phyloP scores from a whole-genome alignment of 2,797 vertebrate species.

The Neopelma chrysocephalum region DNA sequence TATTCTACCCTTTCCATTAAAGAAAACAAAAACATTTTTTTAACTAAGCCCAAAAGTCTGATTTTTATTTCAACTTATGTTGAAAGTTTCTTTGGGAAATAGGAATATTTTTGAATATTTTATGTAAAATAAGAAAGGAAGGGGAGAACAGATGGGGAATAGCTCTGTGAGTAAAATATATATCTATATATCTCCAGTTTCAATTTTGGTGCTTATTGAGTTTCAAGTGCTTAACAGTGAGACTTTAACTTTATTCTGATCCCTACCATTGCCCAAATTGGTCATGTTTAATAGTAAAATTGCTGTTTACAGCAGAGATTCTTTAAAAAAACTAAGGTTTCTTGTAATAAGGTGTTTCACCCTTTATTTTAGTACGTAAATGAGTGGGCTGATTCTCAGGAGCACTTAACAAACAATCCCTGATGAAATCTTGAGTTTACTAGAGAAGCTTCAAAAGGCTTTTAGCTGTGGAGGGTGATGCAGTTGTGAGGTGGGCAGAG shows the following conservation, averaged over 20 bases:
- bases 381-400: neutral
- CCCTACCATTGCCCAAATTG: neutral
- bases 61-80: constrained; percentile 20
- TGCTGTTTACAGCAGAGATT: neutral
- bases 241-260: neutral
- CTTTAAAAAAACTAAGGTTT: neutral
- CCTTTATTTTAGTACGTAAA: neutral
- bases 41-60: neutral
- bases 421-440: neutral
- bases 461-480: neutral
- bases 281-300: neutral
- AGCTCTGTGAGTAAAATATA: neutral
- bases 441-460: neutral
- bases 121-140: constrained; percentile 50
- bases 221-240: neutral
- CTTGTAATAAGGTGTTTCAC: neutral
- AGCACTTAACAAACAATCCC: neutral
- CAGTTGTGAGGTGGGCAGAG: neutral
- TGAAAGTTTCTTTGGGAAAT: constrained; percentile 28
- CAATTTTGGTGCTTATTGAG: neutral
- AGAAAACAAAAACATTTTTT: neutral
- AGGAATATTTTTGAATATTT: constrained; percentile 56
- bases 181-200: neutral
- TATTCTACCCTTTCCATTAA: neutral
- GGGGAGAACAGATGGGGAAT: constrained; percentile 46